Conservation (phyloP, 2,113 vertebrate species). For the Anas platyrhynchos region DNA sequence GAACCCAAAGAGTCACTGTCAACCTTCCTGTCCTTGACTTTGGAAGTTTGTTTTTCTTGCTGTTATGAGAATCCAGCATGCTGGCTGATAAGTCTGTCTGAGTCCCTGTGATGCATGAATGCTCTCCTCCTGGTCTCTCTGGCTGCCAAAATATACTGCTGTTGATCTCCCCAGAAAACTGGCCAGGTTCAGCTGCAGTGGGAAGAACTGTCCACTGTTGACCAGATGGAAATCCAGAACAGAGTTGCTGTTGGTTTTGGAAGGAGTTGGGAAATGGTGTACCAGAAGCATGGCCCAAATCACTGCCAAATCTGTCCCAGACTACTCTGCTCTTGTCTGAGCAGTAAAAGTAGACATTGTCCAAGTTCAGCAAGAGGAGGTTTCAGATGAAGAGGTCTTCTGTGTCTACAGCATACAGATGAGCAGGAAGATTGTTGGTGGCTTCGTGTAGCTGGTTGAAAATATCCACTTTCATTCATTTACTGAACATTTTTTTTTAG, state of each 20-base stretch:
- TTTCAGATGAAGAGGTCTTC: neutral
- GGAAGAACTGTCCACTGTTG: neutral
- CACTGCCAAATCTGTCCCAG: neutral
- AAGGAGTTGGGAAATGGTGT: neutral
- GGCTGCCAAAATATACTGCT: rapidly evolving
- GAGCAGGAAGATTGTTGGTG: neutral
- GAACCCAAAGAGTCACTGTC: neutral
- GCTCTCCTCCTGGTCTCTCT: neutral
- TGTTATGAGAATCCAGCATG: neutral
- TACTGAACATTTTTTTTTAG: neutral
- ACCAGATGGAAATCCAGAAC: neutral
- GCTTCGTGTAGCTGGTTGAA: neutral
- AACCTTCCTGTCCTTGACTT: neutral
- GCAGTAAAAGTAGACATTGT: neutral
- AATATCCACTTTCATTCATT: neutral
- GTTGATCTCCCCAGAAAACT: neutral
- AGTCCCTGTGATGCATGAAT: neutral
- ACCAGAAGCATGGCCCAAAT: neutral
- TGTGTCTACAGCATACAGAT: neutral
- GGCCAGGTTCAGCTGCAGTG: neutral
- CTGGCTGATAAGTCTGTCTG: neutral
- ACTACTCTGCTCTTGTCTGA: neutral
- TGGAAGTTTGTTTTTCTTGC: neutral
- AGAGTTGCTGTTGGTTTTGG: neutral
- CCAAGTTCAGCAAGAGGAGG: neutral